A percentile compares a stretch with the other conserved stretches of the same genome.
Conservation (phyloP, 2,797 vertebrate species). For the Otus scops region DNA sequence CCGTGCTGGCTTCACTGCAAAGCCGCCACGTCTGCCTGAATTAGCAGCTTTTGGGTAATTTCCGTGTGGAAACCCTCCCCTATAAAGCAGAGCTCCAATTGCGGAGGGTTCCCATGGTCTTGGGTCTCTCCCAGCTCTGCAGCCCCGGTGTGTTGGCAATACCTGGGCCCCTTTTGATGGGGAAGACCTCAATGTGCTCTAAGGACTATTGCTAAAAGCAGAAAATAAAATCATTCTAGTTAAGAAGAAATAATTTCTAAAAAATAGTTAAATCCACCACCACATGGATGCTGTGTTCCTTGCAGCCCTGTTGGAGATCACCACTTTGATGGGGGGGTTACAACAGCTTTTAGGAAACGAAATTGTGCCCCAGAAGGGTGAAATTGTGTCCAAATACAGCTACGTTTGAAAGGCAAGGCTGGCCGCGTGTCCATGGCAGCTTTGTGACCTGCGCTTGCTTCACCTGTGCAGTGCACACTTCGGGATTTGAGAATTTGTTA, state of each 20-base stretch:
- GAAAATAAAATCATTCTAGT: not conserved
- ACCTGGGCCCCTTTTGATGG: not conserved
- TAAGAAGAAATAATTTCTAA: not conserved
- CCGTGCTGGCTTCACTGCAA: fast-evolving
- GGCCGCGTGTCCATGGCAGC: fast-evolving
- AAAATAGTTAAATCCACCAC: not conserved
- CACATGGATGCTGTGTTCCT: fast-evolving
- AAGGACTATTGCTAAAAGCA: not conserved
- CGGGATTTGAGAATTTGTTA: not conserved
- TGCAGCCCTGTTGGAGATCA: fast-evolving
- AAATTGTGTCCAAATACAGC: fast-evolving
- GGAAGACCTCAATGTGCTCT: not conserved
- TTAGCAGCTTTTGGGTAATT: not conserved
- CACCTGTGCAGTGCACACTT: not conserved
- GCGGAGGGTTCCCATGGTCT: not conserved
- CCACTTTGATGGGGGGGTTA: not conserved
- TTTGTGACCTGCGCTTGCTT: fast-evolving
- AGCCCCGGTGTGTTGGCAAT: fast-evolving
- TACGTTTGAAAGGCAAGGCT: fast-evolving
- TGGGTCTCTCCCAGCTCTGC: not conserved
- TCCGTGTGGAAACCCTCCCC: not conserved
- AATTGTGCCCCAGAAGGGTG: not conserved
- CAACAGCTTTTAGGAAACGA: not conserved
- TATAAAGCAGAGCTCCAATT: fast-evolving
- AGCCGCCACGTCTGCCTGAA: not conserved